Base-by-base conservation (phyloP, 1,140 invertebrate species). In the Lepidurus couesii region DNA sequence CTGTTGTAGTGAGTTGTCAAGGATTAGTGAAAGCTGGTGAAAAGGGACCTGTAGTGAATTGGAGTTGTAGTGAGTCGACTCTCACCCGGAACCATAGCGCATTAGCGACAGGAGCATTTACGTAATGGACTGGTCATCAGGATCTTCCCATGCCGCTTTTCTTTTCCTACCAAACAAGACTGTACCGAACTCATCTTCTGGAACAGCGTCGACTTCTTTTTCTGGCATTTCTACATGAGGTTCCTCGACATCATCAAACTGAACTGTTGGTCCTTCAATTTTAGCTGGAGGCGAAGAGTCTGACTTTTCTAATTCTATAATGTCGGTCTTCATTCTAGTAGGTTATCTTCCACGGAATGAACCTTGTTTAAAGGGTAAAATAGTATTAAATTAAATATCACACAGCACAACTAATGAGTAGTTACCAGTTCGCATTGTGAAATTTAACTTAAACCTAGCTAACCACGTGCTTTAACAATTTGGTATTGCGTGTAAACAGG, bases 71-170 rank as follows among this genome's bases (percentile, higher is more conserved):
- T n/a, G n/a, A n/a, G n/a, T n/a, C n/a, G n/a, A n/a, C n/a, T n/a
- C n/a, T n/a, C n/a, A n/a, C n/a, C n/a, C n/a, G n/a, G n/a, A n/a
- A n/a, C n/a, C n/a, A n/a, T n/a, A 75, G 34, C 34, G 34, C 34
- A 75, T 75, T 10, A 7, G 16, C 13, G 16, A 26, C 16, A 16
- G 13, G 34, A 76, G 16, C 11, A 65, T n/a, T 74, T 75, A 79
- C 78, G 75, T 75, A 6, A 79, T 44, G 16, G 34, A 43, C 34
- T 79, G 42, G 42, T 80, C 79, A 42, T 80, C 79, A 26, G 44
- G 76, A 75, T 80, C 79, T 24, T 45, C 73, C 79, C 79, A 80
- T 2, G 73, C 79, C 44, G 79, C 47, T 47, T 80, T 74, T 45
- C 76, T 78, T 45, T 74, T 65, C 53, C 13, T 65, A n/a, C 53